A percentile compares a stretch with the other conserved stretches of the same genome.
Conservation (phyloP, 2,113 vertebrate species). For the Neogobius melanostomus region DNA sequence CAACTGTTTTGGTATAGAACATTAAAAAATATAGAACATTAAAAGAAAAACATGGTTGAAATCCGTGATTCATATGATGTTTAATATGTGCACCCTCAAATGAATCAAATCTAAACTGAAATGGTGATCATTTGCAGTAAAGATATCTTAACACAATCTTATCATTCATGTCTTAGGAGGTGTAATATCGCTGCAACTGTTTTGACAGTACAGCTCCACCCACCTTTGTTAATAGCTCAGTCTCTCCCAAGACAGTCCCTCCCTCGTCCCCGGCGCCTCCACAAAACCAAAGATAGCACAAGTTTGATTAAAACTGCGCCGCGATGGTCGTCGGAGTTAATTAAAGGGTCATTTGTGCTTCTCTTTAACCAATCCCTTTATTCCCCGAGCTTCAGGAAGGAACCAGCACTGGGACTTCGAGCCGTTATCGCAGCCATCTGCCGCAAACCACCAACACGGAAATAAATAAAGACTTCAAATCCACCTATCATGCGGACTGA, state of each 20-base stretch:
- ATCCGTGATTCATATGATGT: too few species aligned
- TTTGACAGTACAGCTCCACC: neutral
- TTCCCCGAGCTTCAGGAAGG: constrained; percentile 51
- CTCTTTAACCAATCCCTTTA: constrained; percentile 53
- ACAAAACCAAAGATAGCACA: constrained; percentile 38
- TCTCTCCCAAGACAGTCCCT: neutral
- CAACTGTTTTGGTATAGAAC: too few species aligned
- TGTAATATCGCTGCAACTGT: neutral
- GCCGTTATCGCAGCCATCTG: constrained; percentile 56
- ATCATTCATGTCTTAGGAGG: neutral
- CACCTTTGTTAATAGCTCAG: neutral
- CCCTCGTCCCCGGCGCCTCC: neutral
- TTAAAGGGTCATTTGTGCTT: constrained; percentile 59
- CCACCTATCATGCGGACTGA: constrained; percentile 16
- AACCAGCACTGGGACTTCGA: constrained; percentile 51
- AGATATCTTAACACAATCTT: too few species aligned
- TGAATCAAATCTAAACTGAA: too few species aligned
- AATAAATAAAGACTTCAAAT: constrained; percentile 60
- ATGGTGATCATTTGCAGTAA: too few species aligned
- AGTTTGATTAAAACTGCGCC: constrained; percentile 48
- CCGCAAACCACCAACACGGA: constrained; percentile 33
- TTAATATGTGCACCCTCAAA: too few species aligned
- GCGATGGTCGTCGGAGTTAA: constrained; percentile 50
- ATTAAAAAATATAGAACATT: too few species aligned
- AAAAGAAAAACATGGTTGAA: too few species aligned